Conservation (phyloP, 2,888 invertebrate species). For the Hypsopygia costalis region DNA sequence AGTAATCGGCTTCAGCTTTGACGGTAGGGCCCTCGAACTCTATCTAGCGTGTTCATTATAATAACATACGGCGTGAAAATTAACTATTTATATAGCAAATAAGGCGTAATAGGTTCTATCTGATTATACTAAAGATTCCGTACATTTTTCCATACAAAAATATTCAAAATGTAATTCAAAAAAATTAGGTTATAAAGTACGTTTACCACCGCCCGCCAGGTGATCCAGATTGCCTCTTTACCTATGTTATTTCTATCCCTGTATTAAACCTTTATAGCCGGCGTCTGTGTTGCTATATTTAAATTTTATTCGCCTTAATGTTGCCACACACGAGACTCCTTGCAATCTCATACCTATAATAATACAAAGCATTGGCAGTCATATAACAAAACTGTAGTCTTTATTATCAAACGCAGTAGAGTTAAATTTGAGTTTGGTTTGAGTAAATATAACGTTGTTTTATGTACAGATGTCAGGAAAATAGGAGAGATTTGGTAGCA, state of each 20-base stretch:
- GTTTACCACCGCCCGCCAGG: slow-evolving; percentile 23
- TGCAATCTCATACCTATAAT: slow-evolving; percentile 71
- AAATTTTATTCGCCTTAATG: slow-evolving; percentile 79
- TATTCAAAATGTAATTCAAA: too few relatives aligned
- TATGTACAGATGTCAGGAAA: slow-evolving; percentile 60
- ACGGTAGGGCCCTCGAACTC: too few relatives aligned
- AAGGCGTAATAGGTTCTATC: too few relatives aligned
- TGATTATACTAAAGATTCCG: too few relatives aligned
- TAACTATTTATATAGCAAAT: too few relatives aligned
- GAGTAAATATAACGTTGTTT: slow-evolving; percentile 24
- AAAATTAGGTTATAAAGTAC: slow-evolving; percentile 12
- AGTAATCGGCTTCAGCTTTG: too few relatives aligned
- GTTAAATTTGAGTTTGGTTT: slow-evolving; percentile 17
- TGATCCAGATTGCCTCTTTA: slow-evolving; percentile 27
- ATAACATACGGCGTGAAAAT: too few relatives aligned
- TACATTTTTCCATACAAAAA: too few relatives aligned
- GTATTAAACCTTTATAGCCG: slow-evolving; percentile 69
- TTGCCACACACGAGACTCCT: slow-evolving; percentile 72
- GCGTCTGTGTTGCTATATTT: slow-evolving; percentile 72
- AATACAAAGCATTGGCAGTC: slow-evolving; percentile 26
- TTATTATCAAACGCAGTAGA: slow-evolving; percentile 25
- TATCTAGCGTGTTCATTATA: too few relatives aligned
- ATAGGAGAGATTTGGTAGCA: slow-evolving; percentile 72
- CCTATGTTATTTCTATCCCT: slow-evolving; percentile 53
- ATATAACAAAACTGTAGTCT: slow-evolving; percentile 7